A percentile compares a stretch with the other conserved stretches of the same genome.
phyloP scores from a whole-genome alignment of 2,888 invertebrate genomes.

The Dryadula phaetusa region DNA sequence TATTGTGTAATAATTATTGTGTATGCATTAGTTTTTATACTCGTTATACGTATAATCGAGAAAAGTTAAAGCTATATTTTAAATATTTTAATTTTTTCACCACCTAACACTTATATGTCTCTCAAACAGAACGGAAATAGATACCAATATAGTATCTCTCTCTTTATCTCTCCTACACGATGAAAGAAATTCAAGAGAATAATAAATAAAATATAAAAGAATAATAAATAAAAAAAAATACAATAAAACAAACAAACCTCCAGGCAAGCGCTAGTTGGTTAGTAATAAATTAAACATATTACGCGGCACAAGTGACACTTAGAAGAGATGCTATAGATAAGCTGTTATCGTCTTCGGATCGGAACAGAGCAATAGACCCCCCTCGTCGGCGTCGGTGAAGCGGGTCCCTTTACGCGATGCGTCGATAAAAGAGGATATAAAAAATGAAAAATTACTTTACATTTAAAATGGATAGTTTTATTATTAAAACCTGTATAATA shows the following conservation, averaged over 20 bases:
- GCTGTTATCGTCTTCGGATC: slow-evolving; percentile 33
- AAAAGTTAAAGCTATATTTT: too few relatives aligned
- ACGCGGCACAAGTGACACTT: slow-evolving; percentile 20
- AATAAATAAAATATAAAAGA: background rate
- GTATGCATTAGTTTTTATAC: too few relatives aligned
- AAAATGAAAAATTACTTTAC: background rate
- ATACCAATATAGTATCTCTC: too few relatives aligned
- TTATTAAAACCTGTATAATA: background rate
- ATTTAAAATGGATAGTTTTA: background rate
- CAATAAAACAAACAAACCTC: background rate
- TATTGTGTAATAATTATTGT: too few relatives aligned
- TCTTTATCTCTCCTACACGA: background rate
- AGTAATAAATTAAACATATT: slow-evolving; percentile 27
- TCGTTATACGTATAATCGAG: too few relatives aligned
- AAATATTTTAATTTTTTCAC: too few relatives aligned
- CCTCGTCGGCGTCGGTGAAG: slow-evolving; percentile 9
- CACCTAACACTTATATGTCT: too few relatives aligned
- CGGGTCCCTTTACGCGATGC: slow-evolving; percentile 16
- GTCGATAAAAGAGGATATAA: slow-evolving; percentile 4
- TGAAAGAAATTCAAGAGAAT: background rate
- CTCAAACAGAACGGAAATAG: background rate
- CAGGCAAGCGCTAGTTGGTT: slow-evolving; percentile 1
- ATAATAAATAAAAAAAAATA: too few relatives aligned
- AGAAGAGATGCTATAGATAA: slow-evolving; percentile 28
- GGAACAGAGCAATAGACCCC: slow-evolving; percentile 26